phyloP scores from a whole-genome alignment of 2,888 invertebrate species.

The Alloscopus bannaensis region DNA sequence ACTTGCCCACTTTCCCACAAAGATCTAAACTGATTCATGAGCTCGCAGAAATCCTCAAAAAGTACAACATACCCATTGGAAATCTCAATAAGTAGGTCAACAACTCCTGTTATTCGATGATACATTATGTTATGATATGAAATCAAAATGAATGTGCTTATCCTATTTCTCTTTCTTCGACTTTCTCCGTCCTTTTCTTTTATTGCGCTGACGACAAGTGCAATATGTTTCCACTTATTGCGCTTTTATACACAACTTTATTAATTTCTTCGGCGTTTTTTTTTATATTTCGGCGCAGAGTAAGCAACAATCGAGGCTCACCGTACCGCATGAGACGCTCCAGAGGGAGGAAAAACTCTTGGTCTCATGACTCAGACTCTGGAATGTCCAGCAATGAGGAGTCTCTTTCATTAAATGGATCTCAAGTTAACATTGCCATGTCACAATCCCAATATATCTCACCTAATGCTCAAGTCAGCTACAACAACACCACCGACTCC shows the following conservation, averaged over 20 bases:
- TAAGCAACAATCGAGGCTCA: conserved; percentile 68
- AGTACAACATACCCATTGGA: conserved; percentile 78
- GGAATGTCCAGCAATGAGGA: conserved; percentile 75
- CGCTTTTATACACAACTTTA: neutral
- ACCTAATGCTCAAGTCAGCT: conserved; percentile 58
- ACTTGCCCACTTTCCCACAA: conserved; percentile 92
- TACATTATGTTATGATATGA: too few species aligned
- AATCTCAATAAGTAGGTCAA: conserved; percentile 67
- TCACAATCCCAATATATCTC: conserved; percentile 58
- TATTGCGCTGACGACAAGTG: too few species aligned
- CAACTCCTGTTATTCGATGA: too few species aligned
- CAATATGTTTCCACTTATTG: neutral
- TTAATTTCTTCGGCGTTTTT: neutral
- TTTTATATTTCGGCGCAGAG: conserved; percentile 32
- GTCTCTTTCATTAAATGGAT: conserved; percentile 73
- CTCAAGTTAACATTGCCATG: conserved; percentile 73
- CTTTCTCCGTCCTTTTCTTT: too few species aligned
- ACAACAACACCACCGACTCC: conserved; percentile 46
- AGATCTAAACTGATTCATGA: conserved; percentile 91
- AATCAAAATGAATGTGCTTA: too few species aligned
- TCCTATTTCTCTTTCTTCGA: too few species aligned
- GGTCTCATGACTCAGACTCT: conserved; percentile 77
- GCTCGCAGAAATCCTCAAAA: conserved; percentile 81
- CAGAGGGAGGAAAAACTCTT: conserved; percentile 85
- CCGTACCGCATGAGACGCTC: conserved; percentile 80